Base-by-base conservation (phyloP, 2,113 vertebrate species). In the Myotis yumanensis region DNA sequence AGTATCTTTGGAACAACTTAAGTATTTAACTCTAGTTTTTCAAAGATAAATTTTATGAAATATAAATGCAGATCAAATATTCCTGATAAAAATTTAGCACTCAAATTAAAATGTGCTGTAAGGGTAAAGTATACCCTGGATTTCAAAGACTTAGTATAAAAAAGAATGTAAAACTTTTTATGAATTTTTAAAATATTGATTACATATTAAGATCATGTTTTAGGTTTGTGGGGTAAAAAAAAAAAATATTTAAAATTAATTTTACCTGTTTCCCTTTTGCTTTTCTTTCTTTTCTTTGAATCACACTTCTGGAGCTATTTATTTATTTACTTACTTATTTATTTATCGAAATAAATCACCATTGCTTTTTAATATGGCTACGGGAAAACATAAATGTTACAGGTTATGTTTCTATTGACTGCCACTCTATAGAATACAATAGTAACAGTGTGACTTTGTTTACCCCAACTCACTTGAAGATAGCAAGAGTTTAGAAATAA, bases 121-220 rank as follows among this genome's bases (percentile, higher is more conserved):
- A 84, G 9, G 43, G 4, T 37, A 51, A 94, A 37, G 23, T 72
- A 66, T 2, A 64, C 32, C 51, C 15, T 35, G 3, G 62, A 37
- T 92, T 91, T 95, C 23, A 15, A 91, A 93, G 11, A 62, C 43
- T 79, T 37, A 30, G 30, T 15, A 86, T 86, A 15, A 91, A 82
- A 82, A 37, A 69, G 51, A 69, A 82, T 48, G 5, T 57, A 87
- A 83, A 93, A 43, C 51, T 30, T 40, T 16, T 51, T 54, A 11
- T 11, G 37, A 43, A 57, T 43, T 91, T 68, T 48, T 62, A 72
- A 59, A 79, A 69, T 69, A 75, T 35, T 32, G 25, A 75, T 40
- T 59, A 46, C 18, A 54, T 81, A 17, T 71, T 89, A 83, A 83
- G 52, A 68, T 72, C 46, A 30, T 59, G 64, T 64, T 73, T 89